Evolutionary conservation across 2,888 invertebrate species (phyloP).

Genomic region (Drosophila nigricruria): DNA sequence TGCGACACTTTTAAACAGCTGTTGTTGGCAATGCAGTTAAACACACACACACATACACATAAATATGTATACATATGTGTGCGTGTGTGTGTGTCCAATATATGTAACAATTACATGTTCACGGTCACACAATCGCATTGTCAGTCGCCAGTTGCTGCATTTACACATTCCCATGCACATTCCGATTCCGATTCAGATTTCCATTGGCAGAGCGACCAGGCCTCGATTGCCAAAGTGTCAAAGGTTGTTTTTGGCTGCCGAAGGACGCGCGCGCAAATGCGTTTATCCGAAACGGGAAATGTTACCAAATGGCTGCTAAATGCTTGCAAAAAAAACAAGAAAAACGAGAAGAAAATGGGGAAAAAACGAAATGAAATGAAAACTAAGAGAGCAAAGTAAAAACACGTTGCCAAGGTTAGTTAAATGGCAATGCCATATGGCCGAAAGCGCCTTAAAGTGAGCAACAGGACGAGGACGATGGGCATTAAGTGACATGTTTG

Average conservation of each 20-base stretch:
- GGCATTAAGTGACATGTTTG: slow-evolving; percentile 51
- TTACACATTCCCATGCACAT: slow-evolving; percentile 11
- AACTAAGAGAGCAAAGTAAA: slow-evolving; percentile 18
- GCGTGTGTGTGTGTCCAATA: slow-evolving; percentile 2
- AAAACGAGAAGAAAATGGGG: not conserved
- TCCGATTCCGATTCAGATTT: slow-evolving; percentile 22
- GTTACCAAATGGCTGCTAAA: slow-evolving; percentile 58
- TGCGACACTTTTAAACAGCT: not conserved
- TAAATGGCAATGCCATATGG: slow-evolving; percentile 45
- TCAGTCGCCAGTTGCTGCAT: not conserved
- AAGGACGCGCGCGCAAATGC: slow-evolving; percentile 67
- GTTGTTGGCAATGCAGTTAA: slow-evolving; percentile 9
- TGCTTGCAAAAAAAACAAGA: slow-evolving; percentile 22
- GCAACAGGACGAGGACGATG: slow-evolving; percentile 40
- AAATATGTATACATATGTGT: not conserved
- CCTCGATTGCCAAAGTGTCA: slow-evolving; percentile 70
- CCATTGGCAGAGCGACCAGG: slow-evolving; percentile 27
- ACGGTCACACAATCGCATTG: slow-evolving; percentile 21
- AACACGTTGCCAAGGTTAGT: slow-evolving; percentile 58
- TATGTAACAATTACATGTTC: slow-evolving; percentile 42
- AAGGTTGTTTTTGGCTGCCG: slow-evolving; percentile 66
- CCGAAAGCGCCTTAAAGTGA: slow-evolving; percentile 65
- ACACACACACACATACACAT: slow-evolving; percentile 8
- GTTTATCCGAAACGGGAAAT: slow-evolving; percentile 75
- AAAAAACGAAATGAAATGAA: slow-evolving; percentile 11